Evolutionary conservation across 2,888 invertebrate genomes (phyloP), one percentile per base, ranked within the genome.

Genomic region (Neoaliturus tenellus): DNA sequence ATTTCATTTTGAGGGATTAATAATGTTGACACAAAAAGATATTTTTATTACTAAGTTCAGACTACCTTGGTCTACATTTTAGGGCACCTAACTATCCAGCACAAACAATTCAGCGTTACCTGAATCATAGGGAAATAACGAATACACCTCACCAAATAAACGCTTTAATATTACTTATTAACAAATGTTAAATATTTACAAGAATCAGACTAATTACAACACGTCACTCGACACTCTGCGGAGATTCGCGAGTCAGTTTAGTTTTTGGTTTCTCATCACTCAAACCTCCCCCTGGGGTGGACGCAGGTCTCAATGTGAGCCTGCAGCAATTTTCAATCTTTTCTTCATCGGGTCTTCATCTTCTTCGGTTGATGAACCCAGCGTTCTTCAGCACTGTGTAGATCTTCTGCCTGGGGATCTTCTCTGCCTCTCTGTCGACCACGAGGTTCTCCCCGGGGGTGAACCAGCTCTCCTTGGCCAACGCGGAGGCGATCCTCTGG

Each of bases 401-500:
- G 84, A 97, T 95, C 89, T 94, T 94, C 85, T 94, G 93, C 1
- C 96, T 92, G 0, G 96, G 94, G 85, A 97, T 97, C 90, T 95
- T 95, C 88, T 96, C 96, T 0, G 96, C 94, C 89, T 96, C 96
- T 14, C 97, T 92, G 88, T 96, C 93, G 62, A 94, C 92, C 0
- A 96, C 96, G 89, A 91, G 88, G 35, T 88, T 89, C 80, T 89
- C 89, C 2, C 89, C 88, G 12, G 88, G 87, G 6, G 84, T 87
- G 83, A 89, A 88, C 95, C 96, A 96, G 0, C 96, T 96, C 88
- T 95, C 95, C 88, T 94, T 94, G 0, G 96, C 96, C 12, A 97
- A 91, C 0, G 93, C 94, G 6, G 93, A 94, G 6, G 95, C 96
- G 14, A 96, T 93, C 0, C 92, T 90, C 0, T 96, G 96, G 90